Evolutionary conservation across 1,140 invertebrate genomes (phyloP), one percentile per base, ranked within the genome.

Genomic region (Lerema accius): DNA sequence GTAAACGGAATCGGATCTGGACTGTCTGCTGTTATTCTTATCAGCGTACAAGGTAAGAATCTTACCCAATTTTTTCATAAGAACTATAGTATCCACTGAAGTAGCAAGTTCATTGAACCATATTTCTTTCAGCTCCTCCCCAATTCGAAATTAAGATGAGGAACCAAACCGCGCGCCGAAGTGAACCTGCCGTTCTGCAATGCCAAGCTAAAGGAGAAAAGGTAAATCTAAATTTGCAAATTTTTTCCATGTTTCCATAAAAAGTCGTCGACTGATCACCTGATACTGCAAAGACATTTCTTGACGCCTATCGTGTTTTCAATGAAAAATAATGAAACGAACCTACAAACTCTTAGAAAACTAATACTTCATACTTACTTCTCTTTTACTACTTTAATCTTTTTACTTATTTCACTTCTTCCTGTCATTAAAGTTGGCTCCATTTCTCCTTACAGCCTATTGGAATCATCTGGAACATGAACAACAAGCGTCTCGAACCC

Each of bases 121-220:
- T n/a, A 0, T 28, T 15, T 43, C 74, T 91, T 93, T 46, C 69
- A 97, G 97, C 97, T 70, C 97, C 97, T 63, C 97, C 97, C 13
- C 96, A 98, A 87, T 98, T 98, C 79, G 96, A 97, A 81, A 97
- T 97, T 70, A 98, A 98, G 92, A 93, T 97, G 72, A 93, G 95
- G 46, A 97, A 98, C 76, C 96, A 98, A 86, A 98, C 96, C 15
- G 96, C 97, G 11, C 94, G 96, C 62, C 94, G 96, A 60, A 97
- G 96, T 13, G 97, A 98, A 89, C 97, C 97, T 19, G 96, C 97
- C 23, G 97, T 98, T 15, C 83, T 99, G 51, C 96, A 98, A 82
- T 99, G 98, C 84, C 96, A 98, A 91, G 97, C 97, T n/a, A 96
- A 97, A 78, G 98, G 98, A 51, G 98, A 99, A 91, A 98, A 97